Percentiles rank a stretch among this genome's conserved stretches.
Evolutionary conservation across 2,888 invertebrate genomes (phyloP).

Genomic region (Drosophila anceps): DNA sequence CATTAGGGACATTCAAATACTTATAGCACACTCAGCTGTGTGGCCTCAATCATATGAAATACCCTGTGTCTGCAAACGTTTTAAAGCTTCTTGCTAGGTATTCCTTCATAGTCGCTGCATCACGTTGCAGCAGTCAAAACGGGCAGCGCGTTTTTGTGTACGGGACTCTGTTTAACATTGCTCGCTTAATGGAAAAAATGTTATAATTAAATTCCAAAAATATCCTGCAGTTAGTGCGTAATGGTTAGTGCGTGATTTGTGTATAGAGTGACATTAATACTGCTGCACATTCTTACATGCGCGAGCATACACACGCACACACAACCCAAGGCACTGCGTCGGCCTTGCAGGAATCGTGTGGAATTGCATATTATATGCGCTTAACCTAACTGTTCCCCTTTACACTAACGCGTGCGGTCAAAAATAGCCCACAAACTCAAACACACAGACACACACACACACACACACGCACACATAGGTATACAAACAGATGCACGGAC

Average conservation of each 20-base stretch:
- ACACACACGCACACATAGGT: background rate
- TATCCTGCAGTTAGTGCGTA: slow-evolving; percentile 20
- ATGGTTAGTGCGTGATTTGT: slow-evolving; percentile 63
- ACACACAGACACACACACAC: background rate
- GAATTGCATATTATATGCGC: slow-evolving; percentile 44
- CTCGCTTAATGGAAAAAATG: slow-evolving; percentile 28
- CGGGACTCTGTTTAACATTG: slow-evolving; percentile 1
- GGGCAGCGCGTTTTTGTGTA: slow-evolving; percentile 15
- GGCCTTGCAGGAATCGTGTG: slow-evolving; percentile 49
- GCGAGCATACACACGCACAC: background rate
- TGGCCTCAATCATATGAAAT: slow-evolving; percentile 14
- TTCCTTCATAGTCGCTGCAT: slow-evolving; percentile 18
- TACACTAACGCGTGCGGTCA: slow-evolving; percentile 12
- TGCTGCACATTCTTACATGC: slow-evolving; percentile 17
- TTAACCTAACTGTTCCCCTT: slow-evolving; percentile 11
- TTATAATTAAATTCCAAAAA: slow-evolving; percentile 31
- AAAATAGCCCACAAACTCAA: slow-evolving; percentile 16
- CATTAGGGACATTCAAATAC: background rate
- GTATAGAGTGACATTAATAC: slow-evolving; percentile 34
- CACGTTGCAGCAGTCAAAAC: slow-evolving; percentile 30
- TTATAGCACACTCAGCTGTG: slow-evolving; percentile 7
- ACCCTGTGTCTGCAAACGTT: slow-evolving; percentile 35
- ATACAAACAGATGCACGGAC: background rate
- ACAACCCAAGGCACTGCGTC: slow-evolving; percentile 7
- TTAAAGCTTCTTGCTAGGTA: slow-evolving; percentile 21